These are phyloP conservation scores for Zaprionus vittiger DNA, from an alignment of 1,140 invertebrate species.

Conservation along the genomic window DNA sequence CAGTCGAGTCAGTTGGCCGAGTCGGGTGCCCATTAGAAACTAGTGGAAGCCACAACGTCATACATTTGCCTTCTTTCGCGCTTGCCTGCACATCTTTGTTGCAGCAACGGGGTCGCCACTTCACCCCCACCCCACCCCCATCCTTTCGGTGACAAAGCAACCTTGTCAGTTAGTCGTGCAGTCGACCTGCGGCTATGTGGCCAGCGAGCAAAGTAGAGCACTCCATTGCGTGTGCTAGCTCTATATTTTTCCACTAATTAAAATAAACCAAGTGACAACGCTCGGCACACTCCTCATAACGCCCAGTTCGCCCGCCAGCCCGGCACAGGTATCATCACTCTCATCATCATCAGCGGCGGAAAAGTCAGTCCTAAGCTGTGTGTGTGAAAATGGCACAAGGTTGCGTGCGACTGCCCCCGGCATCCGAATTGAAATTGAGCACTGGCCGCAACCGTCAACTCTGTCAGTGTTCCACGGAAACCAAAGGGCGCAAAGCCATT, in stretches of 20 bases:
- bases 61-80: slow-evolving; percentile 78
- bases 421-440: slow-evolving; percentile 59
- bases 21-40: slow-evolving; percentile 58
- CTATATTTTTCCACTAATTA: slow-evolving; percentile 82
- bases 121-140: neutral
- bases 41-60: slow-evolving; percentile 31
- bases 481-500: neutral
- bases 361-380: slow-evolving; percentile 57
- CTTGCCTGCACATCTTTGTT: slow-evolving; percentile 61
- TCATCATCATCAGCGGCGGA: slow-evolving; percentile 48
- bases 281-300: slow-evolving; percentile 22
- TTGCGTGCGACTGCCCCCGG: slow-evolving; percentile 36
- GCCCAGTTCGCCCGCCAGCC: slow-evolving; percentile 46
- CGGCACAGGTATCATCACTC: slow-evolving; percentile 45
- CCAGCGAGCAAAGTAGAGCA: slow-evolving; percentile 67
- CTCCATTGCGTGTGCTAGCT: slow-evolving; percentile 69
- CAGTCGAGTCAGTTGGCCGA: slow-evolving; percentile 33
- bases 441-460: slow-evolving; percentile 16
- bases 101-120: slow-evolving; percentile 3
- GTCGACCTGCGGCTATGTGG: slow-evolving; percentile 70
- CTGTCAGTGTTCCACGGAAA: neutral
- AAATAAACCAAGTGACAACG: slow-evolving; percentile 78
- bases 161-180: slow-evolving; percentile 61
- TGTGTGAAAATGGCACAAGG: slow-evolving; percentile 66
- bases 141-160: slow-evolving; percentile 54